Conservation (phyloP, 2,113 vertebrate species). For the Mellivora capensis region DNA sequence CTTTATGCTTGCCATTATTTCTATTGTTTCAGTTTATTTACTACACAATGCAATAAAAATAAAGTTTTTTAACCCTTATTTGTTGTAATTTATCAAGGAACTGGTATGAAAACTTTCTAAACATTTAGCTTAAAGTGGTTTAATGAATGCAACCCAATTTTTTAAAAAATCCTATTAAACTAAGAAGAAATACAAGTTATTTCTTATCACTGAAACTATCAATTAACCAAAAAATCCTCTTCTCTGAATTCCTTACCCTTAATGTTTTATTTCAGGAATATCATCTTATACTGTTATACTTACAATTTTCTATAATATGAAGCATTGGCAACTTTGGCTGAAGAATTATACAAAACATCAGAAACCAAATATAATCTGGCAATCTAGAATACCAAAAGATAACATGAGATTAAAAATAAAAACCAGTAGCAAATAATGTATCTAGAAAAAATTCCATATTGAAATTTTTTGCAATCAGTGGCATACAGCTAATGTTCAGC, state of each 20-base stretch:
- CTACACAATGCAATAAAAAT: background rate
- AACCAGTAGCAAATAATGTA: slow-evolving; percentile 3
- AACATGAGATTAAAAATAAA: slow-evolving; percentile 26
- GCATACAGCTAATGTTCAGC: background rate
- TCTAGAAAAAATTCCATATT: background rate
- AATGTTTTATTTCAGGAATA: slow-evolving; percentile 31
- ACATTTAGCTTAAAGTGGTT: background rate
- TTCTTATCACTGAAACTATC: background rate
- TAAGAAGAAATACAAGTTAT: slow-evolving; percentile 20
- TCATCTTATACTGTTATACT: slow-evolving; percentile 80
- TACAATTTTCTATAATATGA: slow-evolving; percentile 99
- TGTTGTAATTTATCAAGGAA: background rate
- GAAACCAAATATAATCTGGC: slow-evolving; percentile 98
- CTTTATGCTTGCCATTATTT: background rate
- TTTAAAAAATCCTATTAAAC: background rate
- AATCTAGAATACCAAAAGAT: slow-evolving; percentile 86
- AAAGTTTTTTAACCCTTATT: background rate
- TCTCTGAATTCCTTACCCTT: slow-evolving; percentile 24
- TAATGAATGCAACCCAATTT: background rate
- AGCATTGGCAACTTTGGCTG: slow-evolving; percentile 98
- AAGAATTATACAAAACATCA: slow-evolving; percentile 98
- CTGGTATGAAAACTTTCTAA: background rate
- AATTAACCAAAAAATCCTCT: slow-evolving; percentile 8
- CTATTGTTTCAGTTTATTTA: background rate
- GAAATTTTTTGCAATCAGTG: background rate